Evolutionary conservation across 2,797 vertebrate species (phyloP).

Genomic region (Micromesistius poutassou): DNA sequence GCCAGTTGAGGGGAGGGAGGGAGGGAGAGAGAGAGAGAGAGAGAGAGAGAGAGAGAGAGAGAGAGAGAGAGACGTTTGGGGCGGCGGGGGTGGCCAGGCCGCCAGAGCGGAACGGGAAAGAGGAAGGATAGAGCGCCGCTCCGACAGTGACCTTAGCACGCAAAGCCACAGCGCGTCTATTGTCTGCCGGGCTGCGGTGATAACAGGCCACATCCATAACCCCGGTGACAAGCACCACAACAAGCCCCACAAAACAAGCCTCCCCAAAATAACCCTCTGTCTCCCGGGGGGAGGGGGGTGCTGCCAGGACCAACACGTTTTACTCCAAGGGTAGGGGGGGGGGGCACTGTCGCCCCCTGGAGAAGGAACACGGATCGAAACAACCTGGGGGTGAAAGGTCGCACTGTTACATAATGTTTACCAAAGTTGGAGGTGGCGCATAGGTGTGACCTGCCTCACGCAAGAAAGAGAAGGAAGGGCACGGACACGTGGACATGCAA

Average conservation of each 20-base stretch:
- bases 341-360: too few species aligned
- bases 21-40: slow-evolving; percentile 28
- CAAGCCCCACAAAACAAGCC: slow-evolving; percentile 10
- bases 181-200: slow-evolving; percentile 55
- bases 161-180: slow-evolving; percentile 60
- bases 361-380: slow-evolving; percentile 53
- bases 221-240: slow-evolving; percentile 33
- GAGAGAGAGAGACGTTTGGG: slow-evolving; percentile 22
- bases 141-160: slow-evolving; percentile 68
- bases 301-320: slow-evolving; percentile 32
- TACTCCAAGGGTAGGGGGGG: too few species aligned
- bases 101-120: slow-evolving; percentile 63
- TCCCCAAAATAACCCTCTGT: slow-evolving; percentile 36
- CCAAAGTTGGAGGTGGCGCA: slow-evolving; percentile 32
- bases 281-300: not conserved
- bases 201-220: slow-evolving; percentile 50
- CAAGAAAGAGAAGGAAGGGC: slow-evolving; percentile 35
- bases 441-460: slow-evolving; percentile 32
- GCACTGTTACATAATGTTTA: slow-evolving; percentile 45
- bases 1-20: slow-evolving; percentile 54
- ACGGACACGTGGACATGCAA: slow-evolving; percentile 19
- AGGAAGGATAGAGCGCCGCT: slow-evolving; percentile 70
- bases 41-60: slow-evolving; percentile 56
- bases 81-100: slow-evolving; percentile 53
- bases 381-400: slow-evolving; percentile 43